phyloP scores from a whole-genome alignment of 1,140 invertebrate species.

The Tetragonula clypearis region DNA sequence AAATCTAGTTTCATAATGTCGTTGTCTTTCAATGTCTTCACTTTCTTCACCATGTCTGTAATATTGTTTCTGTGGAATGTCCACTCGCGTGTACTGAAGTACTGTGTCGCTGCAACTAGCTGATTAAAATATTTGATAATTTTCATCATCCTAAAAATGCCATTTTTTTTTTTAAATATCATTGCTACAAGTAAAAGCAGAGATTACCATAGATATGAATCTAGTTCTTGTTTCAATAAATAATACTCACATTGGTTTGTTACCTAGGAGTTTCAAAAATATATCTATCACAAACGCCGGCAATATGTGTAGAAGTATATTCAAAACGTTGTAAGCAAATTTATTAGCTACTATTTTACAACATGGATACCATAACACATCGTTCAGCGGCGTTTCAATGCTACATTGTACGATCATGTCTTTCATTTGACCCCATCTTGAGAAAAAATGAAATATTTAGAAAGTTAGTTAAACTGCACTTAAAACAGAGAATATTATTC shows the following conservation, averaged over 20 bases:
- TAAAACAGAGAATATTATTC: no score
- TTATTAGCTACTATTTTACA: constrained; percentile 89
- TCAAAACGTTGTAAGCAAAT: constrained; percentile 87
- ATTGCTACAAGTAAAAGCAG: neutral
- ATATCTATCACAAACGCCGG: constrained; percentile 91
- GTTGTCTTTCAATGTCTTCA: constrained; percentile 84
- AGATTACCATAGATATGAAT: neutral
- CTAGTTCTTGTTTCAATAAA: neutral
- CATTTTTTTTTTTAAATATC: neutral
- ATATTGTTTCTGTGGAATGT: constrained; percentile 90
- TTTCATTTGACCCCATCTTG: constrained; percentile 91
- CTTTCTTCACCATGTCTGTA: constrained; percentile 84
- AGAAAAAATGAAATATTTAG: constrained; percentile 9
- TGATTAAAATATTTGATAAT: constrained; percentile 90
- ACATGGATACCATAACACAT: constrained; percentile 93
- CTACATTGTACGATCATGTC: constrained; percentile 87
- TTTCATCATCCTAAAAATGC: constrained; percentile 88
- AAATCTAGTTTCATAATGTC: constrained; percentile 85
- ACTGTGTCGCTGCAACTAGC: constrained; percentile 90
- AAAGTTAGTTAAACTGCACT: neutral
- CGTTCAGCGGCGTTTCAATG: constrained; percentile 88
- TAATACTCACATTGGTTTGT: constrained; percentile 89
- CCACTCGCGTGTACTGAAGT: constrained; percentile 95
- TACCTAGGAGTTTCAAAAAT: constrained; percentile 86
- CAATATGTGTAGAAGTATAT: constrained; percentile 88